Conservation (phyloP, 37 sponge, comb jelly and placozoan species). For the Dysidea cf. avara region DNA sequence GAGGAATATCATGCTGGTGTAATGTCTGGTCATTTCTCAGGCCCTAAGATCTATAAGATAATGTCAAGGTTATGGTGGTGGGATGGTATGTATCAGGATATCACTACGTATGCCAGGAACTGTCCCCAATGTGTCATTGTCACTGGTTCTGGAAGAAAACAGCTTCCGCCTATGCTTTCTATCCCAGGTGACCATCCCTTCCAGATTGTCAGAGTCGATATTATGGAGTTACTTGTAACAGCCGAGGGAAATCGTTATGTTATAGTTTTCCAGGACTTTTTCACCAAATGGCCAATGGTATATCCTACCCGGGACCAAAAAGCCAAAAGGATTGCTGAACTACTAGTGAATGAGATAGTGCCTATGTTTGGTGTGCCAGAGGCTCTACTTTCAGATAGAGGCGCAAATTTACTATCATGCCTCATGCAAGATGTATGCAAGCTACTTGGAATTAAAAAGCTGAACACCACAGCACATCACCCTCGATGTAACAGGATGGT, state of each 20-base stretch:
- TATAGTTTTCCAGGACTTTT: slow-evolving; percentile 21
- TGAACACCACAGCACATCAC: slow-evolving; percentile 20
- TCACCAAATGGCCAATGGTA: slow-evolving; percentile 22
- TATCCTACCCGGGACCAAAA: slow-evolving; percentile 16
- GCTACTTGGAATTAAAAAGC: slow-evolving; percentile 4
- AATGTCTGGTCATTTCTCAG: slow-evolving; percentile 36
- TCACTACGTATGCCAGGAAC: slow-evolving; percentile 1
- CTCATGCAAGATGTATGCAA: slow-evolving; percentile 32
- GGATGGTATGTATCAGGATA: slow-evolving; percentile 34
- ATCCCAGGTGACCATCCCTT: too few relatives aligned
- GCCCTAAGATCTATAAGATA: slow-evolving; percentile 7
- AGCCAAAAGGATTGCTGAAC: slow-evolving; percentile 3
- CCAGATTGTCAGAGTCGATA: slow-evolving; percentile 38
- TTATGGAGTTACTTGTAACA: slow-evolving; percentile 33
- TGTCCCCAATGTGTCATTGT: slow-evolving; percentile 39
- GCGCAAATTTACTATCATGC: slow-evolving; percentile 4
- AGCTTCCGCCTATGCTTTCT: slow-evolving; percentile 13
- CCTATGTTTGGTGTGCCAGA: slow-evolving; percentile 29
- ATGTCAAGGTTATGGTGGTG: slow-evolving; percentile 37
- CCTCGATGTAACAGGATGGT: slow-evolving; percentile 25
- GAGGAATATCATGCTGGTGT: slow-evolving; percentile 27
- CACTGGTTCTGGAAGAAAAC: slow-evolving; percentile 10
- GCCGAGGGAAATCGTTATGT: slow-evolving; percentile 9
- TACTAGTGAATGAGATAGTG: slow-evolving; percentile 12
- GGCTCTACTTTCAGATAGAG: slow-evolving; percentile 10